A percentile compares a stretch with the other conserved stretches of the same genome.
phyloP scores from a whole-genome alignment of 2,797 vertebrate genomes.

The Parauchenoglanis ngamensis region DNA sequence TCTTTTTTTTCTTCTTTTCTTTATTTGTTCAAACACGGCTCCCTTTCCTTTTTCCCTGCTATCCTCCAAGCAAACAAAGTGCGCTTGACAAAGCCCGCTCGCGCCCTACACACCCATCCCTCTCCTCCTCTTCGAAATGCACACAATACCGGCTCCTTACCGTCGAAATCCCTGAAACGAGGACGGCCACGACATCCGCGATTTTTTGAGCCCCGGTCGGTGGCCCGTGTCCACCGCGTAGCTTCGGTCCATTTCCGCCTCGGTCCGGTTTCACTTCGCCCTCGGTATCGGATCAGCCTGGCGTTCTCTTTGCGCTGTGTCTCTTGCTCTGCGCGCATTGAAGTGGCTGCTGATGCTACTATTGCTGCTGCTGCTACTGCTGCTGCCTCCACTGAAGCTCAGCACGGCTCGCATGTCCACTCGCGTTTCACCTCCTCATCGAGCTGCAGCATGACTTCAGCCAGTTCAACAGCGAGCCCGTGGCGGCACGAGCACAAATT shows the following conservation, averaged over 20 bases:
- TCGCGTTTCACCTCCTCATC: background rate
- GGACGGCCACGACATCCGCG: constrained; percentile 87
- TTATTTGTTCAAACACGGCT: background rate
- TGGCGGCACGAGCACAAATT: background rate
- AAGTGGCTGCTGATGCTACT: constrained; percentile 30
- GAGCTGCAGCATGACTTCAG: background rate
- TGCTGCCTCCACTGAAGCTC: constrained; percentile 71
- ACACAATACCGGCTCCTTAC: constrained; percentile 64
- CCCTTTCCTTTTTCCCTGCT: background rate
- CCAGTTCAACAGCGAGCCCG: background rate
- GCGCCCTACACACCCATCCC: constrained; percentile 23
- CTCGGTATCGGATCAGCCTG: constrained; percentile 71
- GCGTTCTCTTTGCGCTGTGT: constrained; percentile 22
- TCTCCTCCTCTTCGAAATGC: background rate
- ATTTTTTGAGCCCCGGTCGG: constrained; percentile 86
- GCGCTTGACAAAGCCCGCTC: constrained; percentile 32
- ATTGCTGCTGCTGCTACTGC: background rate
- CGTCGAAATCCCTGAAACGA: constrained; percentile 86
- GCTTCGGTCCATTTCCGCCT: constrained; percentile 75
- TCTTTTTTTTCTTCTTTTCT: background rate
- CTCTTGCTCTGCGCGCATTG: constrained; percentile 32
- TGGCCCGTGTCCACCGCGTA: constrained; percentile 84
- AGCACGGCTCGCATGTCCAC: constrained; percentile 2
- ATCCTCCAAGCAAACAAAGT: constrained; percentile 35
- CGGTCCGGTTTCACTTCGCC: constrained; percentile 75